A percentile compares a stretch with the other conserved stretches of the same genome.
Conservation (phyloP, 2,888 invertebrate genomes). For the Hermaeophaga mercurialis region DNA sequence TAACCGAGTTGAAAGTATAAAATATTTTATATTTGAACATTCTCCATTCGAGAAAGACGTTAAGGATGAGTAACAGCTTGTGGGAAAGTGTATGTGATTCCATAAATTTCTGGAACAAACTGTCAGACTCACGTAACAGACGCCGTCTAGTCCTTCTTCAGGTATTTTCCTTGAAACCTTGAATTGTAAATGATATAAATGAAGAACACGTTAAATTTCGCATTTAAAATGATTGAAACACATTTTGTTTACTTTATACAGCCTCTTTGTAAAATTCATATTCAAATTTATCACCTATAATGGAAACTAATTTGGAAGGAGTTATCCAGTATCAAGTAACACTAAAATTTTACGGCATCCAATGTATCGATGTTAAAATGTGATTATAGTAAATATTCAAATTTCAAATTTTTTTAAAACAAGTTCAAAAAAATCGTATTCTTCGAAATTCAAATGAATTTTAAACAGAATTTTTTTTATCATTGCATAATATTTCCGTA, state of each 20-base stretch:
- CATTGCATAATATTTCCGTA: too few species aligned
- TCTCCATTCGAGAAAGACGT: constrained; percentile 1
- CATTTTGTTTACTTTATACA: not conserved
- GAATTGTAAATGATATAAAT: not conserved
- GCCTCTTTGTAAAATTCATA: not conserved
- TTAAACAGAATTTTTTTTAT: too few species aligned
- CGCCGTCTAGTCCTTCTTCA: not conserved
- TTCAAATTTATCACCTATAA: not conserved
- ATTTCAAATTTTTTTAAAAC: too few species aligned
- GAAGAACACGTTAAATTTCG: not conserved
- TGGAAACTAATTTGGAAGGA: not conserved
- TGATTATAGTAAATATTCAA: too few species aligned
- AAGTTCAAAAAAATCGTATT: too few species aligned
- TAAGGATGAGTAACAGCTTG: constrained; percentile 7
- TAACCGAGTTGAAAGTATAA: constrained; percentile 9
- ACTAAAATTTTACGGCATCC: too few species aligned
- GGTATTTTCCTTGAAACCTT: constrained; percentile 1
- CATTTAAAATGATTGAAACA: not conserved
- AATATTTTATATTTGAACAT: constrained; percentile 6
- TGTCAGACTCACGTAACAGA: constrained; percentile 8
- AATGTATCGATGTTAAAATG: too few species aligned
- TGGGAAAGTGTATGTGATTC: not conserved
- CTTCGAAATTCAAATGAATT: too few species aligned
- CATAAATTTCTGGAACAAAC: constrained; percentile 11
- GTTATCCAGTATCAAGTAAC: too few species aligned